Percentiles rank a stretch among this genome's conserved stretches.
phyloP scores from a whole-genome alignment of 2,888 invertebrate species.

The Drosophila atroscutellata region DNA sequence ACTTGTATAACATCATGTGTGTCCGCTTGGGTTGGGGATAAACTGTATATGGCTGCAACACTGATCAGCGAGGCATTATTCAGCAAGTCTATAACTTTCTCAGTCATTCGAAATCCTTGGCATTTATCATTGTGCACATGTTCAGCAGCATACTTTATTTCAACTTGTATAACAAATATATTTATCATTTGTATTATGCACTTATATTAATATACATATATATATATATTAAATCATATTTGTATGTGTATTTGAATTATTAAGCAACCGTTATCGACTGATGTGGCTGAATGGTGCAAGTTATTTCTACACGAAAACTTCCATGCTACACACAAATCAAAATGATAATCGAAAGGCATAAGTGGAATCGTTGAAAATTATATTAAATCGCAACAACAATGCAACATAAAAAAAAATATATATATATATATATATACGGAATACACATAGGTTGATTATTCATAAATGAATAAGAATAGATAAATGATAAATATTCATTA shows the following conservation, averaged over 20 bases:
- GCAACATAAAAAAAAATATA: constrained; percentile 12
- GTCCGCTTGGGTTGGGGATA: background rate
- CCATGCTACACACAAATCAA: constrained; percentile 21
- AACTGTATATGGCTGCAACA: background rate
- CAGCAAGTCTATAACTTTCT: constrained; percentile 16
- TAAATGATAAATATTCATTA: constrained; percentile 48
- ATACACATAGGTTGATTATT: constrained; percentile 7
- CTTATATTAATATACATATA: constrained; percentile 22
- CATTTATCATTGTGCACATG: constrained; percentile 60
- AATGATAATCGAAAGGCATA: constrained; percentile 12
- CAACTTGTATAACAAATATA: constrained; percentile 64
- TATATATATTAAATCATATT: constrained; percentile 8
- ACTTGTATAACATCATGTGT: constrained; percentile 24
- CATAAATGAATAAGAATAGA: constrained; percentile 13
- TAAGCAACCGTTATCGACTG: constrained; percentile 6
- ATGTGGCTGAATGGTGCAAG: constrained; percentile 56
- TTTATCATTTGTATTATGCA: constrained; percentile 37
- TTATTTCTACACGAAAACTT: constrained; percentile 51
- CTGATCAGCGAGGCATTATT: constrained; percentile 10
- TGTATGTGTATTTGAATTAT: constrained; percentile 27
- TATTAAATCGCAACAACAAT: constrained; percentile 26
- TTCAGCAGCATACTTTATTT: constrained; percentile 57
- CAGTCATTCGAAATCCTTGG: background rate
- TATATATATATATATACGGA: constrained; percentile 4
- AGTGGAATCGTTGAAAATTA: constrained; percentile 15